Base-by-base conservation (phyloP, 2,797 vertebrate genomes). In the Amphiprion clarkii region DNA sequence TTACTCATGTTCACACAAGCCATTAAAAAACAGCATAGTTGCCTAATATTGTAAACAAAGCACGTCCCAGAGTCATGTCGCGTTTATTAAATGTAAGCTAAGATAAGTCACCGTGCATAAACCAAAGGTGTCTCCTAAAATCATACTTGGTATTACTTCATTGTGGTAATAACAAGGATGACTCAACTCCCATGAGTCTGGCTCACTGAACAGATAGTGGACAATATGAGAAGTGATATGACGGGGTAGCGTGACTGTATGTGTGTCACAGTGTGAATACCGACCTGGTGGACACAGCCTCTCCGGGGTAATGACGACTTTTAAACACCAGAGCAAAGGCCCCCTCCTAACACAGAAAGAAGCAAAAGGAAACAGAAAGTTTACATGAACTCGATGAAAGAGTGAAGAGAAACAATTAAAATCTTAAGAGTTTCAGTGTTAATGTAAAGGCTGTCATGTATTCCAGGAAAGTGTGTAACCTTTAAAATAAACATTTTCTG, bases 281-380 rank as follows among this genome's bases (percentile, higher is more conserved):
- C 87, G 82, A 99, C 98, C 98, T 98, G 83, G 98, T 97, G 82
- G 95, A 94, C 78, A 99, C 95, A 0, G 97, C 98, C 92, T 98
- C 96, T 87, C 95, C 96, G 1, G 97, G 97, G 87, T 95, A 99
- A 90, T 96, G 96, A 64, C 95, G 91, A 76, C 98, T 99, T 95
- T 99, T 99, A 92, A 99, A 98, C 87, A 98, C 97, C 79, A 99
- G 78, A 0, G 98, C 97, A 44, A 97, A 99, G 61, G 98, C 96
- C 2, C 98, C 98, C 92, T 99, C 98, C 98, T 98, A 86, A 68
- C 87, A 91, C 71, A 59, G 16, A 84, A 36, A 68, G 76, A 79
- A 51, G 52, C 42, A 7, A 74, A 66, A 60, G 72, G 51, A 85
- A 62, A 82, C 29, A 55, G 0, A 67, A 36, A 65, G 63, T 71